Base-by-base conservation (phyloP, 2,113 vertebrate genomes). In the Notarius quadriscutis region DNA sequence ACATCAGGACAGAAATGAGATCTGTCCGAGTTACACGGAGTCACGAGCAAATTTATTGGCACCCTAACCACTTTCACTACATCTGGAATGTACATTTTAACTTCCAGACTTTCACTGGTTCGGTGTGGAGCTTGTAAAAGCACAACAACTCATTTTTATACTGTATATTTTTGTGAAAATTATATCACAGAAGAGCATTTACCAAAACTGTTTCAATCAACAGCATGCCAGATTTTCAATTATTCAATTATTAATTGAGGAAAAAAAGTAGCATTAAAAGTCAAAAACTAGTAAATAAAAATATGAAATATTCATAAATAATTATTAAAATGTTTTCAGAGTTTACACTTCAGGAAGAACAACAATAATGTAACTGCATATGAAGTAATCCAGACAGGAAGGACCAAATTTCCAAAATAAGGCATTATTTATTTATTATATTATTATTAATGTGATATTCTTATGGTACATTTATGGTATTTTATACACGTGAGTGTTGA, bases 381-480 rank as follows among this genome's bases (percentile, higher is more conserved):
- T 27, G 12, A 84, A 51, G 7, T 15, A 84, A 65, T 65, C 25
- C 75, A 83, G 53, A 17, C 22, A 88, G 34, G 9, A 41, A 82
- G 53, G 53, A 67, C 55, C 81, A 85, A 20, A 74, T 77, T 83
- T 86, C 89, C 91, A 94, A 94, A 94, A 94, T 90, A 91, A 94
- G 93, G 88, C 62, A 80, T 30, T 89, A 89, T 96, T 96, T 95
- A 95, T 95, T 95, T 93, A 93, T 41, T 41, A 41, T 41, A 41
- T 41, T 41, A 41, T 41, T 91, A 85, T 22, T 22, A 34, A 4
- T 12, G 57, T 81, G 17, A 81, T 34, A 10, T 20, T 81, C 4
- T 60, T 22, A 34, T 57, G 15, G 34, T 18, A 22, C 22, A 9
- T 60, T 58, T 30, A n/a, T 25, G 74, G 15, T 25, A 51, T 77